Conservation (phyloP, 2,113 vertebrate genomes). For the Aphelocoma coerulescens region DNA sequence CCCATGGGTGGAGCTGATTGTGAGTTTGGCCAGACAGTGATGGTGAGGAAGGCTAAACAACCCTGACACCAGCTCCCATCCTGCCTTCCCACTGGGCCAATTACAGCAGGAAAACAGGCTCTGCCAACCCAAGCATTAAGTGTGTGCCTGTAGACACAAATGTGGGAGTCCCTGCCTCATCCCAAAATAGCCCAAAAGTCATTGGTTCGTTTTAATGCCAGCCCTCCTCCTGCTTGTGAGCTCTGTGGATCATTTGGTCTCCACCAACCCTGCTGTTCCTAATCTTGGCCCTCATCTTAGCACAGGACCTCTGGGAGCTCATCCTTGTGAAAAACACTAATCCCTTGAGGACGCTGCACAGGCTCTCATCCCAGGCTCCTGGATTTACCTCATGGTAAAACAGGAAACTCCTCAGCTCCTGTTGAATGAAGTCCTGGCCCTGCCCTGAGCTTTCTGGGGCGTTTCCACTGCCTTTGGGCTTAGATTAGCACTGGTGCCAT, state of each 20-base stretch:
- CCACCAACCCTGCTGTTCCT: neutral
- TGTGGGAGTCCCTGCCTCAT: neutral
- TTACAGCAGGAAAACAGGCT: slow-evolving; percentile 19
- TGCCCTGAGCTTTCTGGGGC: neutral
- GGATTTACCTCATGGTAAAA: neutral
- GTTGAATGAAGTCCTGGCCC: neutral
- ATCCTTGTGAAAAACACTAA: neutral
- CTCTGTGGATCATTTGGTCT: neutral
- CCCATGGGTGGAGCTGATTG: neutral
- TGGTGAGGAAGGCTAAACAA: neutral
- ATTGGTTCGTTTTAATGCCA: neutral
- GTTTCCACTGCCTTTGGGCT: slow-evolving; percentile 19
- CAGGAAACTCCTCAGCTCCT: neutral
- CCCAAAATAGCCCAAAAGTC: neutral
- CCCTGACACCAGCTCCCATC: neutral
- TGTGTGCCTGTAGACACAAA: neutral
- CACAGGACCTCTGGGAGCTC: neutral
- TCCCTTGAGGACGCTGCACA: neutral
- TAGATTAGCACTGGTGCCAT: neutral
- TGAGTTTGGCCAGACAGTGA: neutral
- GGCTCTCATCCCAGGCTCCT: neutral
- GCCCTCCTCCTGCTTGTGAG: neutral
- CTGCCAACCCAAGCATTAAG: neutral
- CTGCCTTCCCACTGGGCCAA: neutral
- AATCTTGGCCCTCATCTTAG: neutral